Conservation (phyloP, 2,888 invertebrate genomes). For the Acronicta psi region DNA sequence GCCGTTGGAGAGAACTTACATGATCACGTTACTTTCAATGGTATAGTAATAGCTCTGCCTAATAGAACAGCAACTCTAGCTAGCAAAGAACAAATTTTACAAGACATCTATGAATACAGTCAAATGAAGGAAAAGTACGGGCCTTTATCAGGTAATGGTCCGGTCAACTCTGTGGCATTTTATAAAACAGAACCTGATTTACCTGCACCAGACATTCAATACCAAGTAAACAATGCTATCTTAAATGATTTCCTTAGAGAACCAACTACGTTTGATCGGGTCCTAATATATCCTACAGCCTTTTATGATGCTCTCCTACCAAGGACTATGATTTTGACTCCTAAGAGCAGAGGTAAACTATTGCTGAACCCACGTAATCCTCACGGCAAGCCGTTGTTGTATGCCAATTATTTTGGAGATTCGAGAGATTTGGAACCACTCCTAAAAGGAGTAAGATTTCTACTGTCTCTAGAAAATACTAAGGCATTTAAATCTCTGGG, state of each 20-base stretch:
- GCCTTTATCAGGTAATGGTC: slow-evolving; percentile 87
- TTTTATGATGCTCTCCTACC: slow-evolving; percentile 90
- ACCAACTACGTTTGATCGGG: slow-evolving; percentile 68
- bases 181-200: slow-evolving; percentile 83
- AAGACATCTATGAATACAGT: slow-evolving; percentile 77
- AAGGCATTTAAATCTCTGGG: slow-evolving; percentile 88
- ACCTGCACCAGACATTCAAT: slow-evolving; percentile 90
- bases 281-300: slow-evolving; percentile 82
- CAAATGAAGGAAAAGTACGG: slow-evolving; percentile 71
- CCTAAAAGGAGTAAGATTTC: slow-evolving; percentile 89
- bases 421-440: slow-evolving; percentile 89
- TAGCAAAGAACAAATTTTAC: slow-evolving; percentile 70
- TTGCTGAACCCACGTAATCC: slow-evolving; percentile 91
- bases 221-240: slow-evolving; percentile 80
- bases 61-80: slow-evolving; percentile 84
- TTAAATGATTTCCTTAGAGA: slow-evolving; percentile 86
- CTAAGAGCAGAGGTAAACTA: slow-evolving; percentile 90
- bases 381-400: slow-evolving; percentile 91
- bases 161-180: slow-evolving; percentile 88
- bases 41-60: slow-evolving; percentile 84
- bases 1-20: slow-evolving; percentile 79
- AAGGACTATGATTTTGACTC: slow-evolving; percentile 88
- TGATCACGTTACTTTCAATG: slow-evolving; percentile 79
- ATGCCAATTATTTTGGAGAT: slow-evolving; percentile 90
- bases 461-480: slow-evolving; percentile 88